Base-by-base conservation (phyloP, 2,888 invertebrate species). In the Caenorhabditis sp. region DNA sequence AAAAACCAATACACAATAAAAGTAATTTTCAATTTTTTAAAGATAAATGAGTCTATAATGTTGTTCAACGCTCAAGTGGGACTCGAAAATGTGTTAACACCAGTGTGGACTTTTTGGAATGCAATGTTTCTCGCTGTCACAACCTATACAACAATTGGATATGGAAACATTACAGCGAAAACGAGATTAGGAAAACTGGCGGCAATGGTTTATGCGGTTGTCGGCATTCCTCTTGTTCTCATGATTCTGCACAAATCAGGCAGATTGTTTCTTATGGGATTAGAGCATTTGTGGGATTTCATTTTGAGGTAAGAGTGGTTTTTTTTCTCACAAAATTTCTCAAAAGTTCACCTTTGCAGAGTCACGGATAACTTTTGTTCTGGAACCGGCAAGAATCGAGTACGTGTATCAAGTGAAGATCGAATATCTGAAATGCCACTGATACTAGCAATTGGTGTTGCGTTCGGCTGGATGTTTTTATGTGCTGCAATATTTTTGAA, bases 71-170 rank as follows among this genome's bases (percentile, higher is more conserved):
- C 66, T 27, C 72, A 77, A 0, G 79, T 79, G 43, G 86, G 86
- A 21, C 67, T 86, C 0, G 81, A 83, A 24, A 75, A 81, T 43
- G 82, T 78, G 4, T 67, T 86, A 19, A 84, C 84, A 1, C 86
- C 86, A 2, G 82, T 84, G 8, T 86, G 85, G 85, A 86, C 86
- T 0, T 86, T 86, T 68, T 86, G 86, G 86, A 86, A 86, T 70
- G 83, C 85, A 14, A 85, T 86, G 84, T 83, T 86, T 53, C 66
- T 86, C 3, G 86, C 85, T 50, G 82, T 82, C 5, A 86, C 86
- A 5, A 86, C 86, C 2, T 86, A 86, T 63, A 87, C 86, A 0
- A 86, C 86, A 17, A 86, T 87, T 58, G 86, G 86, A 1, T 86
- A 86, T 58, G 86, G 86, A 12, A 87, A 86, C 68, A 84, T 86